Percentiles rank a stretch among this genome's conserved stretches.
phyloP scores from a whole-genome alignment of 2,113 vertebrate species.

The Actenoides hombroni region DNA sequence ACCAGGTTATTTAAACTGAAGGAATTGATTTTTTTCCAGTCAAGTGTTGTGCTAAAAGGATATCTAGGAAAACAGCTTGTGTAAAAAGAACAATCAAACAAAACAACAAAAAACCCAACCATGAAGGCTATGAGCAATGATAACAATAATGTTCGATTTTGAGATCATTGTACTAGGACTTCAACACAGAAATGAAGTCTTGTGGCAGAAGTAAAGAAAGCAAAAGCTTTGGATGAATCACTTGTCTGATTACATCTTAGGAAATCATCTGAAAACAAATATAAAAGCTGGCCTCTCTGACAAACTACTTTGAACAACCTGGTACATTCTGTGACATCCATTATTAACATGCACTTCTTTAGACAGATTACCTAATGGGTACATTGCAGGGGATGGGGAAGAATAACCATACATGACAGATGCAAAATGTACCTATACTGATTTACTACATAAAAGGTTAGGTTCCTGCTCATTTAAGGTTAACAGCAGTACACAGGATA shows the following conservation, averaged over 20 bases:
- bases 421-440: not conserved
- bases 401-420: not conserved
- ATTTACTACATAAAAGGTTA: not conserved
- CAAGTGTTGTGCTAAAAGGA: not conserved
- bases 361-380: not conserved
- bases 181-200: not conserved
- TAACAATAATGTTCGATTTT: not conserved
- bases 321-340: not conserved
- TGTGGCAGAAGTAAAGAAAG: not conserved
- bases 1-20: conserved; percentile 41
- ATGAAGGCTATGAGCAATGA: not conserved
- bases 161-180: not conserved
- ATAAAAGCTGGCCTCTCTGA: not conserved
- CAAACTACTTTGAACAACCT: not conserved
- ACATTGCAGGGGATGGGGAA: not conserved
- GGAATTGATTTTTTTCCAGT: conserved; percentile 14
- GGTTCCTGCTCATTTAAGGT: not conserved
- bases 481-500: not conserved
- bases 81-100: not conserved
- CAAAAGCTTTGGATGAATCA: not conserved
- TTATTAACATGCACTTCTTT: not conserved
- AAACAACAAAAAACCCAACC: not conserved
- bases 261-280: not conserved
- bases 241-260: not conserved
- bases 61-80: not conserved